Evolutionary conservation across 1,140 invertebrate species (phyloP).

Genomic region (Holcopasites calliopsidis): DNA sequence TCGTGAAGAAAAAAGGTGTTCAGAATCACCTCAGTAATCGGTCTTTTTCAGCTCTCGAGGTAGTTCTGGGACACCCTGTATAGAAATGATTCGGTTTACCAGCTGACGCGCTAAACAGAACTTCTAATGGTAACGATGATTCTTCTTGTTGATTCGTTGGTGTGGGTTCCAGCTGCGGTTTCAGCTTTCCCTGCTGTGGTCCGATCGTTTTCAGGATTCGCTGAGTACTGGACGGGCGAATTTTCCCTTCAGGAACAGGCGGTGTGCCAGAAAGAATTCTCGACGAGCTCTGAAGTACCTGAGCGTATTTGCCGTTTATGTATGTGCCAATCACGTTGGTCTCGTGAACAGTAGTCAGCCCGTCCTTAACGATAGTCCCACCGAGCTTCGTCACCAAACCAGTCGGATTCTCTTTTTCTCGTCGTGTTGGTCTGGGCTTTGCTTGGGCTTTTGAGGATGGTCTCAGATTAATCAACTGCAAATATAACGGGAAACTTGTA

Average conservation of each 20-base stretch:
- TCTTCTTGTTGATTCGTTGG: conserved; percentile 81
- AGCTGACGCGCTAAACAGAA: conserved; percentile 73
- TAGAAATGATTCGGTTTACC: conserved; percentile 40
- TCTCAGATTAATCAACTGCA: conserved; percentile 77
- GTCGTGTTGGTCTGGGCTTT: conserved; percentile 73
- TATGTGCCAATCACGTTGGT: conserved; percentile 93
- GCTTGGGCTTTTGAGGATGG: conserved; percentile 72
- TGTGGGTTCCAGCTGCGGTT: conserved; percentile 82
- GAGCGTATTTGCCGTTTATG: conserved; percentile 92
- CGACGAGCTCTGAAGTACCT: conserved; percentile 88
- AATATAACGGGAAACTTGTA: neutral
- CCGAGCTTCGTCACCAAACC: conserved; percentile 90
- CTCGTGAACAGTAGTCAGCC: conserved; percentile 90
- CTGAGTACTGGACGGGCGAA: conserved; percentile 83
- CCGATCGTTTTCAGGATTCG: conserved; percentile 87
- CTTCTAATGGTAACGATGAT: conserved; percentile 78
- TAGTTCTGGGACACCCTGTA: no score
- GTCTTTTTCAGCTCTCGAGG: no score
- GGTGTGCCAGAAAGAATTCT: conserved; percentile 74
- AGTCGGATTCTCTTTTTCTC: conserved; percentile 84
- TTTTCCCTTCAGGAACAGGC: conserved; percentile 76
- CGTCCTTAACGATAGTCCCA: conserved; percentile 90
- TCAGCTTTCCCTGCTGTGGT: conserved; percentile 79
- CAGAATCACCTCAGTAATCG: no score
- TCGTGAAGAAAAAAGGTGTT: no score